Evolutionary conservation across 2,797 vertebrate genomes (phyloP), one percentile per base, ranked within the genome.

Genomic region (Tympanoctomys barrerae): DNA sequence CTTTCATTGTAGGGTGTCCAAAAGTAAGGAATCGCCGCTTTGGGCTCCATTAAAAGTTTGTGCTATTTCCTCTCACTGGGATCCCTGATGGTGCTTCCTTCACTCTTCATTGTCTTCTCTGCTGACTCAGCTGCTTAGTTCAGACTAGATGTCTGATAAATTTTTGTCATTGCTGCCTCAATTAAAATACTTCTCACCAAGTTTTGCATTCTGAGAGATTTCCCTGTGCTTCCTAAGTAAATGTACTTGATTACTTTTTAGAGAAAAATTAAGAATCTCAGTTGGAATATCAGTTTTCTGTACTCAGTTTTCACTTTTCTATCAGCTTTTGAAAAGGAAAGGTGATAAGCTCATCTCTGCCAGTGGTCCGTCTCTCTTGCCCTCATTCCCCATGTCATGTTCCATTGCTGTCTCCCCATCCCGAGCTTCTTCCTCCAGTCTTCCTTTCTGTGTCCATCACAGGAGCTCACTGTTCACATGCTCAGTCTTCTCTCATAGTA

Each of bases 171-270:
- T 64, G 24, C 28, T 90, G 6, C 28, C 33, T 95, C 73, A 75
- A 54, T 80, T 86, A 91, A 93, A 87, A 49, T 68, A 95, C 49
- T 54, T 87, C 24, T n/a, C 61, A 62, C 12, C 61, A 36, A 68
- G 21, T 52, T 75, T 13, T 75, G 9, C 39, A 7, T 70, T 83
- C 18, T 78, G 59, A 94, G 83, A 42, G 70, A 10, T 83, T 86
- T 62, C 24, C 12, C 4, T 57, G 2, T 73, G n/a, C n/a, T 91
- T 94, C 85, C 42, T 68, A 42, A 14, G 62, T 59, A 59, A 33
- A 59, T 70, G 81, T 75, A 87, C 49, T 83, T 84, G 49, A 18
- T 28, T 87, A 18, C 6, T 83, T 71, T 28, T 71, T 90, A 49
- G 88, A 75, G 52, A 90, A 73, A 42, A 85, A 82, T 10, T 22